Evolutionary conservation across 1,140 invertebrate species (phyloP).

Genomic region (Liolophura sinensis): DNA sequence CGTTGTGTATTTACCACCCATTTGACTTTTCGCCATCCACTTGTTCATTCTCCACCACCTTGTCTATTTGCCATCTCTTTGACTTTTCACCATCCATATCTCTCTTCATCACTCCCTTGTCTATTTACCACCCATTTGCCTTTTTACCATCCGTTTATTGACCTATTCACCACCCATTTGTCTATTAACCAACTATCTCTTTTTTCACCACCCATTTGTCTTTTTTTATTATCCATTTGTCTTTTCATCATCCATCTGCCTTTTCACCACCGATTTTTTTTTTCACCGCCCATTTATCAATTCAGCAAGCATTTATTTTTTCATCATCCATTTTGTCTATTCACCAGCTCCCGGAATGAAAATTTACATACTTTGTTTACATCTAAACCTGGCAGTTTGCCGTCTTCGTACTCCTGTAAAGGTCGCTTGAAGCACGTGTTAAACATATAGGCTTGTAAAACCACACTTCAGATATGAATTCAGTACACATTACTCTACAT

Average conservation of each 20-base stretch:
- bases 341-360: too few relatives aligned
- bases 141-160: background rate
- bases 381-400: too few relatives aligned
- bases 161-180: background rate
- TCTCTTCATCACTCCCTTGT: background rate
- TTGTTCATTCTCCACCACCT: background rate
- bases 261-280: background rate
- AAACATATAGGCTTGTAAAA: too few relatives aligned
- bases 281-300: too few relatives aligned
- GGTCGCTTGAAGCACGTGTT: too few relatives aligned
- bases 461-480: too few relatives aligned
- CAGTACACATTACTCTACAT: too few relatives aligned
- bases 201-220: background rate
- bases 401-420: too few relatives aligned
- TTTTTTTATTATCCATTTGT: conserved; percentile 2
- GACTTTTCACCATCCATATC: background rate
- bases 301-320: too few relatives aligned
- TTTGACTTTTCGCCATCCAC: background rate
- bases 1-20: background rate
- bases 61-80: background rate
- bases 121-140: background rate
- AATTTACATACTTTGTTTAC: too few relatives aligned
- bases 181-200: background rate
- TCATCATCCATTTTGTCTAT: too few relatives aligned
- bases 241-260: background rate